Evolutionary conservation across 2,113 vertebrate genomes (phyloP).

Genomic region (Sialia sialis): DNA sequence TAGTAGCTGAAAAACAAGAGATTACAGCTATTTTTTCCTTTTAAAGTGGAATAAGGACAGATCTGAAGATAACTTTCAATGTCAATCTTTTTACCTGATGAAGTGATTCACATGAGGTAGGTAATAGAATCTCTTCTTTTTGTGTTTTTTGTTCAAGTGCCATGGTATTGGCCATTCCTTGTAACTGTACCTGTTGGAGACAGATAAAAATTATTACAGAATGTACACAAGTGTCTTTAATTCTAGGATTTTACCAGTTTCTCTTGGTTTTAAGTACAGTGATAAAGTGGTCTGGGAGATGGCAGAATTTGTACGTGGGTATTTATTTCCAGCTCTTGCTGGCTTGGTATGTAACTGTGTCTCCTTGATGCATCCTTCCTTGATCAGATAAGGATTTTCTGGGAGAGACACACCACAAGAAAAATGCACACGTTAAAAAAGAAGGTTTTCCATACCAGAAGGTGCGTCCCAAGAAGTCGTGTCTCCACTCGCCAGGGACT

Average conservation of each 20-base stretch:
- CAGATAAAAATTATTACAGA: background rate
- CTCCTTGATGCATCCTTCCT: background rate
- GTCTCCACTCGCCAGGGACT: slow-evolving; percentile 89
- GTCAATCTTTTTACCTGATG: slow-evolving; percentile 76
- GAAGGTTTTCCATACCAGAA: slow-evolving; percentile 76
- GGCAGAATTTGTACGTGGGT: rapidly evolving
- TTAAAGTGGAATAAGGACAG: background rate
- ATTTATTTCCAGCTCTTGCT: background rate
- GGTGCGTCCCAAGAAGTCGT: slow-evolving; percentile 81
- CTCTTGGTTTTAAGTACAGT: background rate
- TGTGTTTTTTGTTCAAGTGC: slow-evolving; percentile 88
- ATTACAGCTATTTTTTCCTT: background rate
- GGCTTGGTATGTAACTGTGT: background rate
- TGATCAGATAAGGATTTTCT: background rate
- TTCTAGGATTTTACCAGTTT: background rate
- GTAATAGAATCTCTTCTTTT: slow-evolving; percentile 82
- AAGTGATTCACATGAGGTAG: slow-evolving; percentile 80
- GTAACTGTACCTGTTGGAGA: slow-evolving; percentile 82
- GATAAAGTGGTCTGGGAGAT: background rate
- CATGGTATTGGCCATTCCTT: slow-evolving; percentile 92
- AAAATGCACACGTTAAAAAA: background rate
- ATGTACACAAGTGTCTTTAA: rapidly evolving
- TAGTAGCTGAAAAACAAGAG: background rate
- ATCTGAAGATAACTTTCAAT: background rate
- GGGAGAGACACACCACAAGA: background rate